Evolutionary conservation across 2,797 vertebrate species (phyloP).

Genomic region (Cygnus olor): DNA sequence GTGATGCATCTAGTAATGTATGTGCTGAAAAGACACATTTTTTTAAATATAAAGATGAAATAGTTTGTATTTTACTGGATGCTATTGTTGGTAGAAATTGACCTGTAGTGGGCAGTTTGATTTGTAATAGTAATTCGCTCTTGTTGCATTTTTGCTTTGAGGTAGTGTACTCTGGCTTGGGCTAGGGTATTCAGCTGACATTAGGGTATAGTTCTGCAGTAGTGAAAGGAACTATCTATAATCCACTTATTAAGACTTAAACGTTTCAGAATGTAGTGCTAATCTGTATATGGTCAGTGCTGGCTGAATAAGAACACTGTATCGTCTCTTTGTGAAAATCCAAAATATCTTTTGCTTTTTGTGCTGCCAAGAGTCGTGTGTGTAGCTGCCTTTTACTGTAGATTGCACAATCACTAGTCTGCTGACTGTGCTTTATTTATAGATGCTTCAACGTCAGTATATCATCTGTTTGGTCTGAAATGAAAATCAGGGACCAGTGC

Average conservation of each 20-base stretch:
- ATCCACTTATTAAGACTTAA: neutral
- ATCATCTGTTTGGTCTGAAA: neutral
- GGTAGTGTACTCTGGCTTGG: neutral
- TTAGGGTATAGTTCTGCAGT: neutral
- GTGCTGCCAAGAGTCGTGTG: rapidly evolving
- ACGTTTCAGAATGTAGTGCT: neutral
- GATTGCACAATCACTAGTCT: neutral
- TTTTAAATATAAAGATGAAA: neutral
- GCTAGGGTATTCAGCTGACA: neutral
- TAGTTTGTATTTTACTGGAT: neutral
- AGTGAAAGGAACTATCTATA: neutral
- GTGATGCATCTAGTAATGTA: neutral
- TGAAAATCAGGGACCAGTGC: neutral
- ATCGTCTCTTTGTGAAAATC: neutral
- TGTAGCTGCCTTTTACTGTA: neutral
- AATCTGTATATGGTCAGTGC: neutral
- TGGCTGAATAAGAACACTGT: neutral
- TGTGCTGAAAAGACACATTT: neutral
- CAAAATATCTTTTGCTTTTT: neutral
- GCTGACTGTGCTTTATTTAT: neutral
- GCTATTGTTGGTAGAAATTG: neutral
- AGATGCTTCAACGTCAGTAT: neutral
- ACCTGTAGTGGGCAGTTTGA: neutral
- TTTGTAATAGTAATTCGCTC: neutral
- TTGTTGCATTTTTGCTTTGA: neutral